Base-by-base conservation (phyloP, 2,797 vertebrate genomes). In the Simalia tracyae region DNA sequence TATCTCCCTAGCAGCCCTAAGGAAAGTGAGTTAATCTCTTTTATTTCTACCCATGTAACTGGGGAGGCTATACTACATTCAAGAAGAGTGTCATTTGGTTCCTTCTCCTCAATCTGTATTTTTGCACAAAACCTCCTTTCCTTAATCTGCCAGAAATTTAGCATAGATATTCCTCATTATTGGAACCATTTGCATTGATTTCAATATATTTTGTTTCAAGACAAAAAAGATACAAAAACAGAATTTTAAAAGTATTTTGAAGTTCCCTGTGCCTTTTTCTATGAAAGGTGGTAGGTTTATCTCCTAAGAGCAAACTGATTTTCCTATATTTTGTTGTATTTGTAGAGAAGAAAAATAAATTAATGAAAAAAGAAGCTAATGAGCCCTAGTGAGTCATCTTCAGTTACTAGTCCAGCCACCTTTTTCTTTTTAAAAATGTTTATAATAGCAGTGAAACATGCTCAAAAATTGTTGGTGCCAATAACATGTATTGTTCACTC, bases 391-490 rank as follows among this genome's bases (percentile, higher is more conserved):
- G 72, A 76, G 17, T 76, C 36, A 76, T 22, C 72, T 76, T 76
- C 31, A 76, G 31, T 42, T 76, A 42, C 36, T 76, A 76, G 2
- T 76, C 93, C 93, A 93, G 1, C 81, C 92, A 56, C 31, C 93
- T 96, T 95, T 36, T 12, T 31, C 92, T 95, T 87, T 15, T 66
- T 94, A 89, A 88, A 94, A 93, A 91, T 28, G 1, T 89, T 91
- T 87, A 59, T 81, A 81, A 7, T 91, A 93, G 89, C 63, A 93
- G 68, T 91, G 19, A 90, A 66, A 89, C 57, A 92, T 95, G 94
- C 36, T 42, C 0, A 60, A 88, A 91, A 22, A 42, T 42, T 91
- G 42, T 94, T 85, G 93, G 17, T 59, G 90, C 93, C 60, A 89
- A 92, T 95, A 92, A 92, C 93, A 85, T 31, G 36, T 86, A 57